These are phyloP conservation scores for Euphysa ruthae DNA, from an alignment of 30 jellyfish, hydroid and myxozoan genomes.

Conservation along the genomic window DNA sequence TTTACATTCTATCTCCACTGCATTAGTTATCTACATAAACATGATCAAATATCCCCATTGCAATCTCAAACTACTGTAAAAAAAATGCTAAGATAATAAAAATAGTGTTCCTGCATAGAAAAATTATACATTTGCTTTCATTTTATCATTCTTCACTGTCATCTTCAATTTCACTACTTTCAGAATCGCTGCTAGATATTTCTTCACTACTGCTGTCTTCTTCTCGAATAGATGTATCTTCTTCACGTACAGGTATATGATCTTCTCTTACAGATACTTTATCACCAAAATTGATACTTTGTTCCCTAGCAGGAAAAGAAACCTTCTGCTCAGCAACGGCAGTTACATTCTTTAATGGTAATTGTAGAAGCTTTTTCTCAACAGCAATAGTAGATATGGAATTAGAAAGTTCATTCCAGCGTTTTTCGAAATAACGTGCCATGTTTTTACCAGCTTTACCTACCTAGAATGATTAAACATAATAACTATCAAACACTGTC, in stretches of 20 bases:
- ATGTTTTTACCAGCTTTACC: constrained; percentile 94
- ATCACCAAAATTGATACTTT: no score
- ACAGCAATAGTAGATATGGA: no score
- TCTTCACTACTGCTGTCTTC: constrained; percentile 31
- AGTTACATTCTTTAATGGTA: no score
- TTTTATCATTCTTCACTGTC: constrained; percentile 24
- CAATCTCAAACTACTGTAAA: no score
- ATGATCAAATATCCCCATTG: no score
- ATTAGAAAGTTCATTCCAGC: constrained; percentile 66
- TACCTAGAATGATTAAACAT: constrained; percentile 76
- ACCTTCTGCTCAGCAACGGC: no score
- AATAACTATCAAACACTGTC: no score
- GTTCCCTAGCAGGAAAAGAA: neutral
- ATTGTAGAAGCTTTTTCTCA: neutral
- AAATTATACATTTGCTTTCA: no score
- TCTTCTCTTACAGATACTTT: neutral
- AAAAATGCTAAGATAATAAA: no score
- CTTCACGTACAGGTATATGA: neutral
- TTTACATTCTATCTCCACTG: no score
- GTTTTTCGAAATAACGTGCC: constrained; percentile 71
- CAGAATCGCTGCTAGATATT: constrained; percentile 27
- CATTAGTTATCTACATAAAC: no score
- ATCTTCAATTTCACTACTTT: constrained; percentile 45
- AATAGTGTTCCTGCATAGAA: no score
- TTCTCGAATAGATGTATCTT: constrained; percentile 5